These are phyloP conservation scores for Bactericera cockerelli DNA, from an alignment of 1,140 invertebrate genomes.

Conservation along the genomic window DNA sequence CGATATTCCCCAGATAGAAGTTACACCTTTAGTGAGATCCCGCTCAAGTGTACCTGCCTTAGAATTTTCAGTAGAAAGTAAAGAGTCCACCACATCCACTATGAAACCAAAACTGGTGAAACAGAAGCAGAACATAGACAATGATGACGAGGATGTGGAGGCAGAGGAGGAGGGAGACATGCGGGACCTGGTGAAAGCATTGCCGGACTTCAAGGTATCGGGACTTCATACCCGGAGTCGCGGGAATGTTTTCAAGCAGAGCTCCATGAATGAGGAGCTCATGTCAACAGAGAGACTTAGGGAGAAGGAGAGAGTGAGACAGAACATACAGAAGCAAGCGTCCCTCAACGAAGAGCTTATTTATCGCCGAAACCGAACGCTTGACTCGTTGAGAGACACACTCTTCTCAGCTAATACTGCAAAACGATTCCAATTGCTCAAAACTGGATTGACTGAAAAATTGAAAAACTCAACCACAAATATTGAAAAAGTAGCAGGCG, in stretches of 20 bases:
- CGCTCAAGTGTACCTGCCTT: constrained; percentile 56
- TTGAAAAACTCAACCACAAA: constrained; percentile 63
- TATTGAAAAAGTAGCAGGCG: constrained; percentile 59
- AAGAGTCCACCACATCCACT: neutral
- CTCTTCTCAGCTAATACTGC: constrained; percentile 54
- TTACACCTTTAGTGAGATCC: constrained; percentile 32
- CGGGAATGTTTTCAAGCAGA: constrained; percentile 59
- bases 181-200: constrained; percentile 39
- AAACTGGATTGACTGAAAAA: constrained; percentile 62
- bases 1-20: constrained; percentile 37
- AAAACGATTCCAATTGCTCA: constrained; percentile 66
- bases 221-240: constrained; percentile 31
- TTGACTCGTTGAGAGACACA: constrained; percentile 53
- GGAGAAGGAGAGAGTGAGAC: constrained; percentile 66
- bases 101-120: constrained; percentile 52
- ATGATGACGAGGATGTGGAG: constrained; percentile 32
- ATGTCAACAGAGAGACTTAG: constrained; percentile 65
- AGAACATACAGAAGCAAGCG: constrained; percentile 75
- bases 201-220: constrained; percentile 39
- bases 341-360: constrained; percentile 76
- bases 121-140: constrained; percentile 59
- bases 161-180: constrained; percentile 47
- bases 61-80: constrained; percentile 24
- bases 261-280: constrained; percentile 73
- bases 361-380: constrained; percentile 45